These are phyloP conservation scores for Electrophaes corylata DNA, from an alignment of 2,888 invertebrate species.

Conservation along the genomic window DNA sequence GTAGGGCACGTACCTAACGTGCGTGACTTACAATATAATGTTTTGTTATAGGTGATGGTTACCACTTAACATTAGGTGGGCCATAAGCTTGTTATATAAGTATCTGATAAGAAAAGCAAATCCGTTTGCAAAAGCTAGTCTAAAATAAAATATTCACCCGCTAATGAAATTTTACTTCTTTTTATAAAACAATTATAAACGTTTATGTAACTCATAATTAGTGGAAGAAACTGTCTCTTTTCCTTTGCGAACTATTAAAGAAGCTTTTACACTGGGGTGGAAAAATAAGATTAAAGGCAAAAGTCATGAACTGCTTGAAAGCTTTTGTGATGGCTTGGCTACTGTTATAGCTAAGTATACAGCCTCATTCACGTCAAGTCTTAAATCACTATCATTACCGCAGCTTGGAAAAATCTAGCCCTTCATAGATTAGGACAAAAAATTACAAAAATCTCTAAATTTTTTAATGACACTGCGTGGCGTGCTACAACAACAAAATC, in stretches of 20 bases:
- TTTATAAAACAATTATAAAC: constrained; percentile 47
- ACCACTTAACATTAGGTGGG: no score
- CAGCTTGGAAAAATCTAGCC: no score
- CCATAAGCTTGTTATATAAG: no score
- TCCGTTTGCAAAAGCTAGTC: not conserved
- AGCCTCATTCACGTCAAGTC: not conserved
- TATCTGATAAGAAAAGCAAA: no score
- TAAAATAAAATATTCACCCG: constrained; percentile 30
- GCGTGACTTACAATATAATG: no score
- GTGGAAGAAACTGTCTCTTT: constrained; percentile 59
- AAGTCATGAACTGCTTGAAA: not conserved
- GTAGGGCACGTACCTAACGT: no score
- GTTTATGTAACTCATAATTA: constrained; percentile 59
- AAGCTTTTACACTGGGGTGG: constrained; percentile 3
- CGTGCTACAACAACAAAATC: no score
- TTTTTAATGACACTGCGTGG: no score
- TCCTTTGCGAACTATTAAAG: constrained; percentile 43
- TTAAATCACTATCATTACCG: not conserved
- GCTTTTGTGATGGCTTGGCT: not conserved
- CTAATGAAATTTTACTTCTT: constrained; percentile 35
- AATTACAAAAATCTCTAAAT: no score
- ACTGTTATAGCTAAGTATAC: no score
- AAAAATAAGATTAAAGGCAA: not conserved
- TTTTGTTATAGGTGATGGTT: no score
- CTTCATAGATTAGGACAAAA: no score